Evolutionary conservation across 2,888 invertebrate species (phyloP).

Genomic region (Himalopsyche tibetana): DNA sequence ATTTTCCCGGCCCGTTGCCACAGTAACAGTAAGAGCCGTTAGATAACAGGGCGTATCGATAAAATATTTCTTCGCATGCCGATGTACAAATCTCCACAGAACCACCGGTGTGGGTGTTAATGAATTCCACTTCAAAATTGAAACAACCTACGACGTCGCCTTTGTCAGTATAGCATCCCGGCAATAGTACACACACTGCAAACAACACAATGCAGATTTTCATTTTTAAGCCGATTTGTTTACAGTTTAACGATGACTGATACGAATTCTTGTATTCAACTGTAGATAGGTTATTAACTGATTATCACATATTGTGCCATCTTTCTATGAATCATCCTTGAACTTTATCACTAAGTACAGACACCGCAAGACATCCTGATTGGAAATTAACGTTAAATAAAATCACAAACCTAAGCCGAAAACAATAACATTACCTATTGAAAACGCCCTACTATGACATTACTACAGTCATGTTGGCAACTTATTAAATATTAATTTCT

Average conservation of each 20-base stretch:
- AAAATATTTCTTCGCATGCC: slow-evolving; percentile 74
- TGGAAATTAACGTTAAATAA: neutral
- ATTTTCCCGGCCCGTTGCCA: slow-evolving; percentile 72
- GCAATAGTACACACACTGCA: neutral
- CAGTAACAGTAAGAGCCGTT: slow-evolving; percentile 75
- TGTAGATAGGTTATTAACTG: neutral
- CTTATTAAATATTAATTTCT: neutral
- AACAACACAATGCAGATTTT: neutral
- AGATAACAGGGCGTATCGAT: slow-evolving; percentile 74
- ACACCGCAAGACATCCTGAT: neutral
- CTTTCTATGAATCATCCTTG: neutral
- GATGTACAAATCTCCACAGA: slow-evolving; percentile 74
- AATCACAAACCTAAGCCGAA: slow-evolving; percentile 1
- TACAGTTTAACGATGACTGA: neutral
- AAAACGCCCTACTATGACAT: slow-evolving; percentile 43
- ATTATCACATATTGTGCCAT: neutral
- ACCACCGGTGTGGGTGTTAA: slow-evolving; percentile 71
- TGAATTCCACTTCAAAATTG: slow-evolving; percentile 47
- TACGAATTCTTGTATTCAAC: neutral
- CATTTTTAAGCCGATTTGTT: neutral
- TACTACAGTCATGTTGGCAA: neutral
- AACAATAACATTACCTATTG: slow-evolving; percentile 42
- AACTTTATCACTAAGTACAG: neutral
- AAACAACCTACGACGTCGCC: slow-evolving; percentile 60
- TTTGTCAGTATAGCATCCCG: slow-evolving; percentile 32